Evolutionary conservation across 2,113 vertebrate species (phyloP).

Genomic region (Gulo gulo): DNA sequence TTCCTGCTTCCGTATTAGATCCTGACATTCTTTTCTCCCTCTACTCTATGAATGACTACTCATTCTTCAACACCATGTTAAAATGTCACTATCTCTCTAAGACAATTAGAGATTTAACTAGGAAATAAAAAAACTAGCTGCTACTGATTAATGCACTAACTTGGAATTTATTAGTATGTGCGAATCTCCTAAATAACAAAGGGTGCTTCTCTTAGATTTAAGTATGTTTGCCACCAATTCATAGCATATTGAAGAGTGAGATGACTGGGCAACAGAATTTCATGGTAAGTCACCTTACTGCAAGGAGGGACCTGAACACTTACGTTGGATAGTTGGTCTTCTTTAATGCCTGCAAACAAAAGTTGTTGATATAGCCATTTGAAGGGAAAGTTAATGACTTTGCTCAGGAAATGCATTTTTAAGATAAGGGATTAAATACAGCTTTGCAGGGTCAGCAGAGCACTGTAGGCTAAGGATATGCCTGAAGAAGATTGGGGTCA

Average conservation of each 20-base stretch:
- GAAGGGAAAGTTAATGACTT: conserved; percentile 27
- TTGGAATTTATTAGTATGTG: background rate
- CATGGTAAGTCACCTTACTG: background rate
- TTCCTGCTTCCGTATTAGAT: background rate
- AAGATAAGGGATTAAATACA: conserved; percentile 17
- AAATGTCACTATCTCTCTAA: background rate
- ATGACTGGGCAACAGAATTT: background rate
- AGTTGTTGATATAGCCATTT: background rate
- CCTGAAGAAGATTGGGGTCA: background rate
- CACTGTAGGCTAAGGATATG: background rate
- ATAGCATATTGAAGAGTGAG: background rate
- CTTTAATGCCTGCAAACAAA: background rate
- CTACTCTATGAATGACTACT: background rate
- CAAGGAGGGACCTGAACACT: background rate
- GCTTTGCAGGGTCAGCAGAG: background rate
- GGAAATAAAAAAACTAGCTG: background rate
- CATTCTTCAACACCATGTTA: background rate
- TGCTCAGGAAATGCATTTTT: background rate
- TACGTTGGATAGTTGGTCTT: background rate
- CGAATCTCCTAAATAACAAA: background rate
- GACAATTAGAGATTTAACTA: background rate
- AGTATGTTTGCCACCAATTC: background rate
- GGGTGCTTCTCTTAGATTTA: background rate
- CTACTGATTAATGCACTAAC: background rate
- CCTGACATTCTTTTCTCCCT: background rate